phyloP scores from a whole-genome alignment of 2,797 vertebrate genomes.

The Gymnopithys bicolor region DNA sequence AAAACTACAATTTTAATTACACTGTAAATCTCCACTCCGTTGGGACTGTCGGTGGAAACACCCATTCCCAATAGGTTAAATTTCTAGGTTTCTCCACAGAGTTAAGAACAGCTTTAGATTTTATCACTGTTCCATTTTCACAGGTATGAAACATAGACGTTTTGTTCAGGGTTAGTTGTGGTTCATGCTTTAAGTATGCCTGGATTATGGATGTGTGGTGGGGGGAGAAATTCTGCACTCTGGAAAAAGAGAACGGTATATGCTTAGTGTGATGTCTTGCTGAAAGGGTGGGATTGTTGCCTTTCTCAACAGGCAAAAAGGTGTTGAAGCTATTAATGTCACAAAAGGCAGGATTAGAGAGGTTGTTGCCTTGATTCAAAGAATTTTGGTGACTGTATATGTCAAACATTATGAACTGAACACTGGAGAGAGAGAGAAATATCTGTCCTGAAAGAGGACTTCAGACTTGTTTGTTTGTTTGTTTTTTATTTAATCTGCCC shows the following conservation, averaged over 20 bases:
- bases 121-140: neutral
- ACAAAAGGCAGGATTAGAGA: neutral
- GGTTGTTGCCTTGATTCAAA: neutral
- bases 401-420: neutral
- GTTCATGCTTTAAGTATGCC: neutral
- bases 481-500: neutral
- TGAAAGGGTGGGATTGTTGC: neutral
- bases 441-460: neutral
- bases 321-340: neutral
- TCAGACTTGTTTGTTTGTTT: too few relatives aligned
- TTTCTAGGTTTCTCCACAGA: neutral
- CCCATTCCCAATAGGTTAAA: neutral
- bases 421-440: neutral
- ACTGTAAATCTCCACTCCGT: slow-evolving; percentile 9
- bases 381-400: neutral
- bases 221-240: neutral
- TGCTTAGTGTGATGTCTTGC: neutral
- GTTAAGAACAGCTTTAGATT: neutral
- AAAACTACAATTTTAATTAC: slow-evolving; percentile 26
- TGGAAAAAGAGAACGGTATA: neutral
- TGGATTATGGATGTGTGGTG: neutral
- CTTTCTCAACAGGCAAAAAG: neutral
- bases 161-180: neutral
- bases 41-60: neutral
- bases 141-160: neutral